phyloP scores from a whole-genome alignment of 2,113 vertebrate species.

The Seriola dumerili region DNA sequence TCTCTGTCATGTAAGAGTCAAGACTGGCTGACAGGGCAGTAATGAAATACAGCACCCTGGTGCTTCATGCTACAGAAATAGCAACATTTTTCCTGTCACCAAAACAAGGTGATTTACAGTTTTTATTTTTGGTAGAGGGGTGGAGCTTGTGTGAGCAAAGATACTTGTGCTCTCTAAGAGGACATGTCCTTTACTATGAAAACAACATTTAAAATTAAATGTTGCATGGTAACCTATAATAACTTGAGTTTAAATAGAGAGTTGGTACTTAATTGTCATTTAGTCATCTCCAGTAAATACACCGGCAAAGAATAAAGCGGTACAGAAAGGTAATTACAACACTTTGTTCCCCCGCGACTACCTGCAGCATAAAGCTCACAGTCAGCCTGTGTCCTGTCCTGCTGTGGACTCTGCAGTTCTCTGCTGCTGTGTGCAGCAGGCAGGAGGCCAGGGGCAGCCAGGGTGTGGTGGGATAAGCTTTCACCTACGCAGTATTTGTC shows the following conservation, averaged over 20 bases:
- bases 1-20: slow-evolving; percentile 16
- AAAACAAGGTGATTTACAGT: slow-evolving; percentile 72
- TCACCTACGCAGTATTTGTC: slow-evolving; percentile 72
- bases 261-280: background rate
- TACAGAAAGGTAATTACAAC: slow-evolving; percentile 3
- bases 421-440: slow-evolving; percentile 52
- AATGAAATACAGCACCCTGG: slow-evolving; percentile 70
- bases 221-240: background rate
- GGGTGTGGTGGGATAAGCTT: slow-evolving; percentile 61
- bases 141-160: slow-evolving; percentile 23
- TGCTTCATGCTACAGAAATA: slow-evolving; percentile 73
- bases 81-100: slow-evolving; percentile 72
- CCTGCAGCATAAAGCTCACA: slow-evolving; percentile 2
- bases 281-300: background rate
- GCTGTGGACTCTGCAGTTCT: slow-evolving; percentile 40
- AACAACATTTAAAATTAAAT: slow-evolving; percentile 42
- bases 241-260: slow-evolving; percentile 15
- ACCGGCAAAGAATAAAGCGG: slow-evolving; percentile 1
- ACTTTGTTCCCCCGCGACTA: background rate
- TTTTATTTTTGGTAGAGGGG: slow-evolving; percentile 64
- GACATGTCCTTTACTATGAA: slow-evolving; percentile 21
- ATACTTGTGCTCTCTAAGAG: slow-evolving; percentile 15
- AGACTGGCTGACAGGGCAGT: slow-evolving; percentile 67
- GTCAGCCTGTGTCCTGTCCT: slow-evolving; percentile 24
- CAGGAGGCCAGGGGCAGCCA: slow-evolving; percentile 35